A percentile compares a stretch with the other conserved stretches of the same genome.
phyloP scores from a whole-genome alignment of 2,113 vertebrate species.

The Sphaerodactylus townsendi region DNA sequence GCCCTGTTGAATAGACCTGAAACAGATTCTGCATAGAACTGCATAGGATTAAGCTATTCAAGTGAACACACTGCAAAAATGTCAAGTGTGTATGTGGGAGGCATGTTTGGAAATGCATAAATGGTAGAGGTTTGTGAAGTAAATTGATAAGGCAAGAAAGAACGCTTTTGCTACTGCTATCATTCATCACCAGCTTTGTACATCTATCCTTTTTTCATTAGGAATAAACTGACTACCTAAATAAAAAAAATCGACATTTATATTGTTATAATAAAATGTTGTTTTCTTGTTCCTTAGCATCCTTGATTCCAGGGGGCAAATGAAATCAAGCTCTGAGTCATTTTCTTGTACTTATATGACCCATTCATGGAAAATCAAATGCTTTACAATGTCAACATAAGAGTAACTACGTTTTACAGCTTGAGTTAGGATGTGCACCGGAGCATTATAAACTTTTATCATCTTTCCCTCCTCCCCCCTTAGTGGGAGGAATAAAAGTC shows the following conservation, averaged over 20 bases:
- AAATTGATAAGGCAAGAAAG: background rate
- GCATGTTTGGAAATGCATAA: background rate
- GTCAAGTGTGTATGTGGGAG: background rate
- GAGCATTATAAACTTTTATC: background rate
- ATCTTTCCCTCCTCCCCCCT: slow-evolving; percentile 8
- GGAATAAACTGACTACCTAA: background rate
- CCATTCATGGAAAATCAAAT: background rate
- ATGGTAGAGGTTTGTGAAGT: background rate
- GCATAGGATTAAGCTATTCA: background rate
- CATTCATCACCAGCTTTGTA: background rate
- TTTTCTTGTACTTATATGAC: background rate
- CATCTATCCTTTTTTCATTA: background rate
- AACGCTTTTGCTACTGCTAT: background rate
- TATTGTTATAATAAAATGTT: background rate
- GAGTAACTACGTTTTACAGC: background rate
- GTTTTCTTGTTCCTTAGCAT: background rate
- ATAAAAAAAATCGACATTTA: background rate
- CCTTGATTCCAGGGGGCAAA: background rate
- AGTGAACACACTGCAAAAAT: background rate
- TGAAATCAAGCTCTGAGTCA: background rate
- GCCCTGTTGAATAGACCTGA: no score
- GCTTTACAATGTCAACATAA: background rate
- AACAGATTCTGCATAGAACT: no score
- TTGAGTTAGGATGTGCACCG: background rate
- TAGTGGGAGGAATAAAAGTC: background rate